phyloP scores from a whole-genome alignment of 2,797 vertebrate species.

The Tapera naevia region DNA sequence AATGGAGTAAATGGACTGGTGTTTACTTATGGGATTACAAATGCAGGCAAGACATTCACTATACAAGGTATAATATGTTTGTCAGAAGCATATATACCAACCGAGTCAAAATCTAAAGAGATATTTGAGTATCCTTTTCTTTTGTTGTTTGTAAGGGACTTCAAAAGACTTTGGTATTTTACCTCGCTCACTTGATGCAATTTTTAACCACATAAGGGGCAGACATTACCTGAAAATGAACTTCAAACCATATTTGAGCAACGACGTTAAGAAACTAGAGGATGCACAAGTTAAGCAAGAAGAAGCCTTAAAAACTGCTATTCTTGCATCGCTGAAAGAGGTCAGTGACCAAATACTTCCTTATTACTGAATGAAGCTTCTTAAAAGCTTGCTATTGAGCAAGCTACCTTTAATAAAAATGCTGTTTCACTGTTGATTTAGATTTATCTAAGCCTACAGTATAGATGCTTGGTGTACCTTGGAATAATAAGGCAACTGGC shows the following conservation, averaged over 20 bases:
- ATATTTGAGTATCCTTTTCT: background rate
- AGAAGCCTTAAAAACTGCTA: conserved; percentile 75
- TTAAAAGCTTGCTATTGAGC: background rate
- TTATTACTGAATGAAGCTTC: background rate
- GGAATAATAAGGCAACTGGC: background rate
- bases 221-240: conserved; percentile 84
- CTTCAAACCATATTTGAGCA: conserved; percentile 85
- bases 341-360: conserved; percentile 60
- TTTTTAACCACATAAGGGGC: conserved; percentile 79
- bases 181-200: conserved; percentile 82
- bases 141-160: conserved; percentile 74
- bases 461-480: background rate
- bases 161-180: conserved; percentile 86
- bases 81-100: background rate
- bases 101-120: background rate
- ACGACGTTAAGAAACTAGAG: conserved; percentile 79
- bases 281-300: conserved; percentile 83
- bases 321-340: conserved; percentile 85
- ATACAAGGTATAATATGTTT: conserved; percentile 83
- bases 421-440: background rate
- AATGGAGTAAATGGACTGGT: conserved; percentile 84
- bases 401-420: background rate
- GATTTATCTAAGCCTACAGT: background rate
- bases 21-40: conserved; percentile 93
- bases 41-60: conserved; percentile 92